Evolutionary conservation across 2,113 vertebrate species (phyloP).

Genomic region (Junco hyemalis): DNA sequence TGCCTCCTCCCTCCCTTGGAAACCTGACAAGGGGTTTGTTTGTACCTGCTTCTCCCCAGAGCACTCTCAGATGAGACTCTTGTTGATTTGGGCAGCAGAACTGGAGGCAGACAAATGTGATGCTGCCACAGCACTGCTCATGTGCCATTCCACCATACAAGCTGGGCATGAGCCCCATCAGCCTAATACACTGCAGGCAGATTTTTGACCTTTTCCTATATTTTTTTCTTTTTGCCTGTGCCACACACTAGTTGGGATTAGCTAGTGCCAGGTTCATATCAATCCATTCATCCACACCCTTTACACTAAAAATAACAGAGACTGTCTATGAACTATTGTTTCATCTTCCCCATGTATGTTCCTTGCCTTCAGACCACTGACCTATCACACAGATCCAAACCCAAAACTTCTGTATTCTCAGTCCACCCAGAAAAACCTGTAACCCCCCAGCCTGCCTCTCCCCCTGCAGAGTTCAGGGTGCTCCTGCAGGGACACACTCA

Average conservation of each 20-base stretch:
- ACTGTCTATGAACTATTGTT: neutral
- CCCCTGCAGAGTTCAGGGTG: fast-evolving
- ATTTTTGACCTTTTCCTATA: neutral
- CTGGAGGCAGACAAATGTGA: fast-evolving
- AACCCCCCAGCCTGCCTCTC: too few relatives aligned
- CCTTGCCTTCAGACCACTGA: neutral
- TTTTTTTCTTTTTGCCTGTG: neutral
- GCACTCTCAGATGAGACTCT: fast-evolving
- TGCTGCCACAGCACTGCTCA: fast-evolving
- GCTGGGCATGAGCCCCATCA: neutral
- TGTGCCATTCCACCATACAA: fast-evolving
- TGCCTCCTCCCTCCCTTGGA: neutral
- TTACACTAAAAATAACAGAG: neutral
- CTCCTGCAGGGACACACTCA: neutral
- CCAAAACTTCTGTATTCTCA: neutral
- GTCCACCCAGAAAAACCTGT: neutral
- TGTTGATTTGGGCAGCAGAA: neutral
- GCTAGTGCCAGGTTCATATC: neutral
- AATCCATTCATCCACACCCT: neutral
- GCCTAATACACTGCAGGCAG: neutral
- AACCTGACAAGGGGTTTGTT: neutral
- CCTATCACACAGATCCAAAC: neutral
- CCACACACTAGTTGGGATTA: neutral
- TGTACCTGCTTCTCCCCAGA: neutral
- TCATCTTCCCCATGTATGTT: neutral